phyloP scores from a whole-genome alignment of 2,797 vertebrate species.

The Coregonus ussuriensis region DNA sequence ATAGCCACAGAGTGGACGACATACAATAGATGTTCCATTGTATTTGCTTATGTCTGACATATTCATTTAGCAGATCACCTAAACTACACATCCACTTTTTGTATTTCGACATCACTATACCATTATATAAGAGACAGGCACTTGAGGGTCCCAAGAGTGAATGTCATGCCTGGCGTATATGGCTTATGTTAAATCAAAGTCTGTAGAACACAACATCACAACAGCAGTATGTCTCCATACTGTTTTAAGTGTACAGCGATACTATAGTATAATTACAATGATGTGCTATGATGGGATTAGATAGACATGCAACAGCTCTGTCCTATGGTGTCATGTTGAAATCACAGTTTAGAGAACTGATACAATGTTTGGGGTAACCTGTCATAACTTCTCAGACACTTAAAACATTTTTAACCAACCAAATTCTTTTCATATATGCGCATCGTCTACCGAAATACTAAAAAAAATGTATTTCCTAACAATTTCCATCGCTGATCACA shows the following conservation, averaged over 20 bases:
- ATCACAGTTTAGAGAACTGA: constrained; percentile 32
- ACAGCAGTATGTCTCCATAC: constrained; percentile 10
- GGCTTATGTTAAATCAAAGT: constrained; percentile 33
- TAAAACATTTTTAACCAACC: constrained; percentile 17
- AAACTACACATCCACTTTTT: not conserved
- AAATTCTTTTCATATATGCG: constrained; percentile 31
- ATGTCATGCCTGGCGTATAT: constrained; percentile 20
- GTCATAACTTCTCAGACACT: constrained; percentile 60
- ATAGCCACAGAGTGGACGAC: not conserved
- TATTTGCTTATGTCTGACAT: not conserved
- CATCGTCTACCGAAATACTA: not conserved
- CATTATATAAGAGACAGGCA: not conserved
- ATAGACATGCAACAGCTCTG: constrained; percentile 13
- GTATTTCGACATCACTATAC: not conserved
- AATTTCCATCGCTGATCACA: constrained; percentile 24
- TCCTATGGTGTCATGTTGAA: constrained; percentile 18
- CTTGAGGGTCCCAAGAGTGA: constrained; percentile 23
- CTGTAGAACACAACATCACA: not conserved
- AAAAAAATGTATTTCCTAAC: constrained; percentile 15
- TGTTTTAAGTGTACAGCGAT: constrained; percentile 21
- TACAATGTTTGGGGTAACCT: constrained; percentile 45
- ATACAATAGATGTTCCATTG: not conserved
- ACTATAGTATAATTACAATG: constrained; percentile 10
- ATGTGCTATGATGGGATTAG: constrained; percentile 19
- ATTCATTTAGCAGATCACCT: not conserved